Conservation (phyloP, 2,113 vertebrate species). For the Burhinus bistriatus region DNA sequence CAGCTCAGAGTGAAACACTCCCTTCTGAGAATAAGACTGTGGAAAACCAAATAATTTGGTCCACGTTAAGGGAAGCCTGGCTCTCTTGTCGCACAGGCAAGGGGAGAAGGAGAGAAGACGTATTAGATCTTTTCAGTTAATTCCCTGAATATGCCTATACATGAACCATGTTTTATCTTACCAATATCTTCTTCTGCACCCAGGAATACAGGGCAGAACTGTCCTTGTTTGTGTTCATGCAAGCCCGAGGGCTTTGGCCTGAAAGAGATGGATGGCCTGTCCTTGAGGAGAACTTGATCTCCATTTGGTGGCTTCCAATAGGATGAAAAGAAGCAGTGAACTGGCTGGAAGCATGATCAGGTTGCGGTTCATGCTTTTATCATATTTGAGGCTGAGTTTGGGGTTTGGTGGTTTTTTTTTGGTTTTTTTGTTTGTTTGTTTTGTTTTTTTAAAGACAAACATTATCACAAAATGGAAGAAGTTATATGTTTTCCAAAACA, state of each 20-base stretch:
- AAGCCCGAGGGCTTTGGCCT: background rate
- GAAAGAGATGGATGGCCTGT: background rate
- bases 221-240: background rate
- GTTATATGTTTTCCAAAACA: background rate
- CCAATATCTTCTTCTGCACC: background rate
- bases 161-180: background rate
- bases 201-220: background rate
- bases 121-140: background rate
- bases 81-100: background rate
- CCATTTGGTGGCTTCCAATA: background rate
- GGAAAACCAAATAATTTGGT: background rate
- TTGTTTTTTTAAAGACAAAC: background rate
- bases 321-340: background rate
- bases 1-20: background rate
- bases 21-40: background rate
- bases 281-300: background rate
- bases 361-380: background rate
- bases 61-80: background rate
- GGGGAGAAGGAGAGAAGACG: background rate
- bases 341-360: background rate
- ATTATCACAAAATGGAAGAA: background rate
- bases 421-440: background rate
- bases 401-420: background rate
- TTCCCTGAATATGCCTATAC: background rate
- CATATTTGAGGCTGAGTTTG: background rate